These are phyloP conservation scores for Phymorhynchus buccinoides DNA, from an alignment of 1,140 invertebrate species.

Conservation along the genomic window DNA sequence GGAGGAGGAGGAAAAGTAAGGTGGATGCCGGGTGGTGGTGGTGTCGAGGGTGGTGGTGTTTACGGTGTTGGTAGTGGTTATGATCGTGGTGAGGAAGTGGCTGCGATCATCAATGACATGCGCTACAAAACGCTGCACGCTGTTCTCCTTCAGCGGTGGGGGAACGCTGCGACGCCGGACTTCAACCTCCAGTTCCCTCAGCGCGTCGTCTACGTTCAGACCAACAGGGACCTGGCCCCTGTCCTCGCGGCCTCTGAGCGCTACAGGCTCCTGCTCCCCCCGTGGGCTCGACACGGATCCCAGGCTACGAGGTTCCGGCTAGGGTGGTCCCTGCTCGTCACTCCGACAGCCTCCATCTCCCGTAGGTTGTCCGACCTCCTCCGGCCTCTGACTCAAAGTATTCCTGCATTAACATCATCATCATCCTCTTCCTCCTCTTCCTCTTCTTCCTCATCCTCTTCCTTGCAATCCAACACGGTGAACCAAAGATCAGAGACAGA, in stretches of 20 bases:
- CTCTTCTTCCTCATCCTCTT: too few relatives aligned
- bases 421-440: too few relatives aligned
- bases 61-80: too few relatives aligned
- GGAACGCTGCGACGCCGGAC: not conserved
- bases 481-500: too few relatives aligned
- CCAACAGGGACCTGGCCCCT: conserved; percentile 20
- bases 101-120: conserved; percentile 2
- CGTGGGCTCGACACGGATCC: not conserved
- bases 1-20: not conserved
- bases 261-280: not conserved
- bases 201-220: conserved; percentile 3
- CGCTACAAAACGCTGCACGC: not conserved
- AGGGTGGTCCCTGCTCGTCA: conserved; percentile 18
- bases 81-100: too few relatives aligned
- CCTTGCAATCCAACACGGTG: too few relatives aligned
- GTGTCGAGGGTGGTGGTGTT: too few relatives aligned
- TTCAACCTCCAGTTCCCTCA: conserved; percentile 21
- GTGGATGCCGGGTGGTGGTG: too few relatives aligned
- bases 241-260: not conserved
- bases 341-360: not conserved
- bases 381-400: not conserved
- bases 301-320: conserved; percentile 8
- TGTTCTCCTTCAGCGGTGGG: not conserved
- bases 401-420: too few relatives aligned
- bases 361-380: not conserved